Base-by-base conservation (phyloP, 2,888 invertebrate genomes). In the Pristionchus maxplancki region DNA sequence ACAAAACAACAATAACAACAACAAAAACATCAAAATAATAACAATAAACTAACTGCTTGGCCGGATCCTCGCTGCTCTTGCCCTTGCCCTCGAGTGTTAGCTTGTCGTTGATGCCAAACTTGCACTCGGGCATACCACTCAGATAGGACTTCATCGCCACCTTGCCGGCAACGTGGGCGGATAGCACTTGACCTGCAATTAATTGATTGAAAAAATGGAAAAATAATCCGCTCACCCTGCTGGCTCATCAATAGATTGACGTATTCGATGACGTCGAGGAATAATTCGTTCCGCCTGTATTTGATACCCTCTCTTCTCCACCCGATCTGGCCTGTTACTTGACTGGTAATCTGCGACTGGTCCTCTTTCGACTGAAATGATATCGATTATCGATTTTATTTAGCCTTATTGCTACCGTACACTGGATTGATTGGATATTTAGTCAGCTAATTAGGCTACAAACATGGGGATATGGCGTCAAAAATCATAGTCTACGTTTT, bases 81-180 rank as follows among this genome's bases (percentile, higher is more conserved):
- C 97, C 95, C 97, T 96, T 96, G 90, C 95, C 95, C 94, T 99
- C 99, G 97, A 99, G 98, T 11, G 99, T 97, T 89, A 99, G 97
- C 95, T 99, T 99, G 95, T 99, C 99, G 95, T 99, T 99, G 94
- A 99, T 99, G 28, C 99, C 99, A 95, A 96, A 99, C 96, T 99
- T 99, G 96, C 99, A 99, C 95, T 99, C 99, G 0, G 99, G 99
- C 99, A 99, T 99, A 53, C 99, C 99, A 40, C 98, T 98, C 89
- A 99, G 96, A 95, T 99, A 99, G 0, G 98, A 98, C 96, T 99
- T 99, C 99, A 99, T 99, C 62, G 99, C 98, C 88, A 99, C 98
- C 95, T 98, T 98, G 88, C 99, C 99, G 44, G 99, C 99, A 64
- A 99, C 99, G 95, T 99, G 99, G 82, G 99, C 98, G 28, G 98